Percentiles rank a stretch among this genome's conserved stretches.
These are phyloP conservation scores for Eristalinus sepulchralis DNA, from an alignment of 2,888 invertebrate genomes.

Conservation along the genomic window DNA sequence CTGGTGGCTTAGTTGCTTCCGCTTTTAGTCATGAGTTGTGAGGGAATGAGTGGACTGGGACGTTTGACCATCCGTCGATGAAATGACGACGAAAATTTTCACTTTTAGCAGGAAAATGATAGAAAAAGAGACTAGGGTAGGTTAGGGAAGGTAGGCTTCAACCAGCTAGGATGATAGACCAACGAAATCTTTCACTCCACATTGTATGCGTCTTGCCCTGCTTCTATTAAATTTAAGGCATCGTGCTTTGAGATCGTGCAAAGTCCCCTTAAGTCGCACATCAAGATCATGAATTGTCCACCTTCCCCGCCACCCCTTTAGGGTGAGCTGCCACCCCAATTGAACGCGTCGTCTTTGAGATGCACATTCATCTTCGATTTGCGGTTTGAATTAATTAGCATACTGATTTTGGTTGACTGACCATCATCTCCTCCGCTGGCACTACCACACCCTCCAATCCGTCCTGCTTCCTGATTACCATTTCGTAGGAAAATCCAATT, in stretches of 20 bases:
- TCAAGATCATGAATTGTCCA: not conserved
- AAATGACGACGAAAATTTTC: not conserved
- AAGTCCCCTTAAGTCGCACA: no score
- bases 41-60: not conserved
- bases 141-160: no score
- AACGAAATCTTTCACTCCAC: no score
- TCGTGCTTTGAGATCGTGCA: no score
- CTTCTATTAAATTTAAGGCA: no score
- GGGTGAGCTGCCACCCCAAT: not conserved
- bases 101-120: not conserved
- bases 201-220: no score
- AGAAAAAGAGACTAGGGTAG: no score
- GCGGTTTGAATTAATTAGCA: conserved; percentile 70
- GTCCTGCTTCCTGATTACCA: conserved; percentile 40
- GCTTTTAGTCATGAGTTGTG: not conserved
- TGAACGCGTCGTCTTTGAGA: conserved; percentile 13
- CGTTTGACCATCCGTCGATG: not conserved
- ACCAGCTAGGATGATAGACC: conserved; percentile 82
- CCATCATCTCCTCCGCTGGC: conserved; percentile 24
- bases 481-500: conserved; percentile 68
- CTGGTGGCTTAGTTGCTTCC: not conserved
- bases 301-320: no score
- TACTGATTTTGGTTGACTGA: conserved; percentile 60
- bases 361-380: conserved; percentile 38
- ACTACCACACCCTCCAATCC: not conserved